Base-by-base conservation (phyloP, 1,140 invertebrate genomes). In the Yoshiicerus persimilis region DNA sequence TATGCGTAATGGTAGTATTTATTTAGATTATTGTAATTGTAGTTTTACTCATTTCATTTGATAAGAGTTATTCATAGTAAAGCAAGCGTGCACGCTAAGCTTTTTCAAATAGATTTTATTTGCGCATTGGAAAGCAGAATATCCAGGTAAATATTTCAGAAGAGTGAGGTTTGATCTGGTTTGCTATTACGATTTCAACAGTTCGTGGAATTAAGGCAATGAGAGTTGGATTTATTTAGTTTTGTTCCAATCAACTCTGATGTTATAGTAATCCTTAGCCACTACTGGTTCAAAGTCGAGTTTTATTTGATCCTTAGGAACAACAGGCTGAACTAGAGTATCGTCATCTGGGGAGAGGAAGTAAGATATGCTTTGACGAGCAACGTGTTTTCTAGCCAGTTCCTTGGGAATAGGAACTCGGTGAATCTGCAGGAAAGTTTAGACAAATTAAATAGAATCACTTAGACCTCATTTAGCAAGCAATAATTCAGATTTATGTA, bases 301-400 rank as follows among this genome's bases (percentile, higher is more conserved):
- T 66, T 88, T 86, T 70, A 86, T 88, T 34, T 83, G 20, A 20
- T 80, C n/a, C 30, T 88, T 86, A 8, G 88, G 88, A 2, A 92
- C 92, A 10, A 92, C 62, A 27, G 92, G 92, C 87, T 87, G 86
- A 13, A 93, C 88, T 0, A 91, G 64, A n/a, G 88, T 89, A 11
- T 91, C 90, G 87, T 91, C 90, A 87, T 92, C 91, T n/a, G 92
- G 92, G 34, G 92, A 91, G 6, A 92, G 87, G 89, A 93, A 93
- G 89, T 92, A 92, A 4, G 91, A 92, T 9, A 92, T 86, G 27
- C 91, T 92, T 30, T 91, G 91, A 2, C 92, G 89, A n/a, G 87
- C 80, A 23, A 64, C 39, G 11, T 70, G 84, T 84, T 89, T 87
- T 41, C 70, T 89, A 62, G 77, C 39, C 27, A 86, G 84, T 38